Percentiles rank a stretch among this genome's conserved stretches.
Conservation (phyloP, 2,888 invertebrate species). For the Diploptera punctata region DNA sequence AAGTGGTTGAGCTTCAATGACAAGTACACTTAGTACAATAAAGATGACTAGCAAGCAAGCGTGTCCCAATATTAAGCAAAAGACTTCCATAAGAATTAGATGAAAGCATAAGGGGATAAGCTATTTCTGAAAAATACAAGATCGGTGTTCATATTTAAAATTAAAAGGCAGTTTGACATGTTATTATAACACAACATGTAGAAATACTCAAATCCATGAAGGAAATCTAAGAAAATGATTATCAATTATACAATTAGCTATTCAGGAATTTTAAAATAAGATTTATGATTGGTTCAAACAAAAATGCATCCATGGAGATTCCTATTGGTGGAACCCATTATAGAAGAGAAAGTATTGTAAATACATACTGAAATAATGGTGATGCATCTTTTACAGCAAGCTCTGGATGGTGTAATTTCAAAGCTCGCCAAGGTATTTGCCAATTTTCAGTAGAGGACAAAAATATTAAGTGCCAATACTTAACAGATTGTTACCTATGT, state of each 20-base stretch:
- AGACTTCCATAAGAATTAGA: neutral
- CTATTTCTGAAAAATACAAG: neutral
- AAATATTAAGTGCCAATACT: neutral
- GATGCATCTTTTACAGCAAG: neutral
- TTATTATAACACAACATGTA: too few species aligned
- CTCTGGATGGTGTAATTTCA: neutral
- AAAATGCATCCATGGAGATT: too few species aligned
- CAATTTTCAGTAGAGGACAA: neutral
- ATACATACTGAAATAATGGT: neutral
- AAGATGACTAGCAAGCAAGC: neutral
- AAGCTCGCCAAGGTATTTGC: neutral
- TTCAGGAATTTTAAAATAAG: neutral
- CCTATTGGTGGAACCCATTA: neutral
- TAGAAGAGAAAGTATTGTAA: neutral
- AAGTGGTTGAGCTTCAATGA: neutral
- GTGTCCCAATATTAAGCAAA: neutral
- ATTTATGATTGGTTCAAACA: too few species aligned
- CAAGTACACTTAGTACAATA: too few species aligned
- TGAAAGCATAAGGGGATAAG: neutral
- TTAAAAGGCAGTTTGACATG: neutral
- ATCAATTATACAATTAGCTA: neutral
- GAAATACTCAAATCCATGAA: neutral
- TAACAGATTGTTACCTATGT: neutral
- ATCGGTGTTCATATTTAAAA: neutral
- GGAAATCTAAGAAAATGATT: neutral